phyloP scores from a whole-genome alignment of 2,888 invertebrate species.

The Phlogophora meticulosa region DNA sequence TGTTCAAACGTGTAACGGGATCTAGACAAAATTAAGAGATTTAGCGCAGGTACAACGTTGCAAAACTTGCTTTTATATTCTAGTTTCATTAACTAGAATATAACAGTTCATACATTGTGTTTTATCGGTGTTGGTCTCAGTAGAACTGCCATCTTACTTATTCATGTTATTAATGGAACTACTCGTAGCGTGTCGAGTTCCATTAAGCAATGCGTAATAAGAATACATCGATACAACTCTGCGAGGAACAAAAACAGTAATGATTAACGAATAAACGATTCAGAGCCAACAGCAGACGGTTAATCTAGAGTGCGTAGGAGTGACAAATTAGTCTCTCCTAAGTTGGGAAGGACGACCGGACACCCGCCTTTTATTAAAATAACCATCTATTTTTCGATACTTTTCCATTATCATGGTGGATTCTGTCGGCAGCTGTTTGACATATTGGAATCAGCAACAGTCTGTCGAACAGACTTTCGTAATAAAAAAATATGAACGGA shows the following conservation, averaged over 20 bases:
- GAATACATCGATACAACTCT: slow-evolving; percentile 50
- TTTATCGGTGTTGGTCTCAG: slow-evolving; percentile 1
- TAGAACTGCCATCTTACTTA: slow-evolving; percentile 29
- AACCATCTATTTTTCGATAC: slow-evolving; percentile 46
- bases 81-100: slow-evolving; percentile 13
- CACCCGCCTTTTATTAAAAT: slow-evolving; percentile 49
- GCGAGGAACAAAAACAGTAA: slow-evolving; percentile 51
- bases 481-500: slow-evolving; percentile 67
- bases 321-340: slow-evolving; percentile 77
- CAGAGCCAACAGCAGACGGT: slow-evolving; percentile 71
- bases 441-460: slow-evolving; percentile 57
- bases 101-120: slow-evolving; percentile 14
- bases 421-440: slow-evolving; percentile 43
- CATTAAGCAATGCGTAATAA: slow-evolving; percentile 52
- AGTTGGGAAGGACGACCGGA: slow-evolving; percentile 41
- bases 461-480: slow-evolving; percentile 55
- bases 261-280: slow-evolving; percentile 67
- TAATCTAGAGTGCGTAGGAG: slow-evolving; percentile 75
- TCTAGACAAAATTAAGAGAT: slow-evolving; percentile 52
- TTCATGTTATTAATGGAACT: slow-evolving; percentile 45
- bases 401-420: slow-evolving; percentile 35
- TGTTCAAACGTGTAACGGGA: slow-evolving; percentile 49
- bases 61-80: too few relatives aligned
- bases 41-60: slow-evolving; percentile 21
- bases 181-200: slow-evolving; percentile 41